Percentiles rank a stretch among this genome's conserved stretches.
These are phyloP conservation scores for Caenorhabditis afra DNA, from an alignment of 2,888 invertebrate genomes.

Conservation along the genomic window DNA sequence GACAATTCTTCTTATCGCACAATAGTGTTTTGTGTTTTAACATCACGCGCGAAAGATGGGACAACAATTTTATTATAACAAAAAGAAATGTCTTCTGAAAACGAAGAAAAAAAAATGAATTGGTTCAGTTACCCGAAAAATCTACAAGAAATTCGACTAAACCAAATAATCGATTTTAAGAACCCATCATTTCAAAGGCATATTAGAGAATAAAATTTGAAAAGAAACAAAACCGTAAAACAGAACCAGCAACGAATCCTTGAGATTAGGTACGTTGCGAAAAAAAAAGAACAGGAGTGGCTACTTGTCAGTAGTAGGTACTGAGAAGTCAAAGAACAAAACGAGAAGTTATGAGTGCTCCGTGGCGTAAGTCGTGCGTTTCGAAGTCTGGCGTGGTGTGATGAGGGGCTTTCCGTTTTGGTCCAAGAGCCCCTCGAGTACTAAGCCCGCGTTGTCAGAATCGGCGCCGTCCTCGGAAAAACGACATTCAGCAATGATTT, in stretches of 20 bases:
- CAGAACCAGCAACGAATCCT: slow-evolving; percentile 16
- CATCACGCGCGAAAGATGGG: no score
- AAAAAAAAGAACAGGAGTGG: not conserved
- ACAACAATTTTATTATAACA: no score
- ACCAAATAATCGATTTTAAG: no score
- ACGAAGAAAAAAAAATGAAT: not conserved
- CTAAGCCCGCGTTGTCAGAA: slow-evolving; percentile 22
- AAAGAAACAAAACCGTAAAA: slow-evolving; percentile 9
- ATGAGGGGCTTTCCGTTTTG: slow-evolving; percentile 48
- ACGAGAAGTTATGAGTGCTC: slow-evolving; percentile 20
- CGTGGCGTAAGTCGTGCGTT: slow-evolving; percentile 32
- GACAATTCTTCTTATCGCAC: no score
- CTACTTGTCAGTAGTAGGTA: not conserved
- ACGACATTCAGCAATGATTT: slow-evolving; percentile 67
- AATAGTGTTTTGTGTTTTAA: no score
- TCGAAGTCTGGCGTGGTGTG: slow-evolving; percentile 22
- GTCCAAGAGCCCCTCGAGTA: slow-evolving; percentile 50
- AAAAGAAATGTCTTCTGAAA: not conserved
- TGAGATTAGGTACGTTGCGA: slow-evolving; percentile 1
- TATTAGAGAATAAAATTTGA: slow-evolving; percentile 12
- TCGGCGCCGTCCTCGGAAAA: slow-evolving; percentile 56
- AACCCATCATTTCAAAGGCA: no score
- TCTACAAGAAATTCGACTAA: not conserved
- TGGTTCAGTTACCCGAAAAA: slow-evolving; percentile 31
- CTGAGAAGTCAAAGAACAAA: not conserved